Conservation (phyloP, 1,140 invertebrate genomes). For the Drosophila mayri region DNA sequence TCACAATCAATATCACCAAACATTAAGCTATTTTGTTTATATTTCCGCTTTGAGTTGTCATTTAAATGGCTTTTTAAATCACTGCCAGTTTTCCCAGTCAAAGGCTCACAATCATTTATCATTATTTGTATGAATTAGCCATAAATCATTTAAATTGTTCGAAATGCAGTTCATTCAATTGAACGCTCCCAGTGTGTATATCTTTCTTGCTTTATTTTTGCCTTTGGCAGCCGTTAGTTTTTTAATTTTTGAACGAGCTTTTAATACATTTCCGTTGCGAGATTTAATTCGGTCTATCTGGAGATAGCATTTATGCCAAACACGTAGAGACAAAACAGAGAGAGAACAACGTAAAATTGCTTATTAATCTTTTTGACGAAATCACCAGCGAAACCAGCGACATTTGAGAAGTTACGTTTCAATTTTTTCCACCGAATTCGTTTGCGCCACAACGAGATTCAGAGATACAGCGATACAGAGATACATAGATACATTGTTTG, state of each 20-base stretch:
- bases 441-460: constrained; percentile 9
- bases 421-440: constrained; percentile 41
- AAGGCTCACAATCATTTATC: constrained; percentile 26
- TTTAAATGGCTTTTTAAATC: constrained; percentile 9
- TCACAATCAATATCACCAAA: neutral
- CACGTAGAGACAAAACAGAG: constrained; percentile 56
- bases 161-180: constrained; percentile 40
- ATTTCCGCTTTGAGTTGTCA: constrained; percentile 11
- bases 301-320: constrained; percentile 61
- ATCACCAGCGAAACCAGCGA: constrained; percentile 38
- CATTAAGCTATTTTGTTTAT: neutral
- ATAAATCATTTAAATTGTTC: constrained; percentile 23
- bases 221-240: constrained; percentile 34
- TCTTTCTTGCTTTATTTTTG: constrained; percentile 6
- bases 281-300: constrained; percentile 37
- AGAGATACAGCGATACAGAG: neutral
- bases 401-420: constrained; percentile 65
- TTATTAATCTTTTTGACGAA: constrained; percentile 82
- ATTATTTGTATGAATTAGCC: constrained; percentile 30
- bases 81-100: constrained; percentile 3
- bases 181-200: constrained; percentile 18
- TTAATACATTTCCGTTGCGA: constrained; percentile 70
- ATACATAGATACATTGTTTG: constrained; percentile 17
- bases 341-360: constrained; percentile 39
- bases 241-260: constrained; percentile 51